These are phyloP conservation scores for Atrina japonica DNA, from an alignment of 2,888 invertebrate species.

Conservation along the genomic window DNA sequence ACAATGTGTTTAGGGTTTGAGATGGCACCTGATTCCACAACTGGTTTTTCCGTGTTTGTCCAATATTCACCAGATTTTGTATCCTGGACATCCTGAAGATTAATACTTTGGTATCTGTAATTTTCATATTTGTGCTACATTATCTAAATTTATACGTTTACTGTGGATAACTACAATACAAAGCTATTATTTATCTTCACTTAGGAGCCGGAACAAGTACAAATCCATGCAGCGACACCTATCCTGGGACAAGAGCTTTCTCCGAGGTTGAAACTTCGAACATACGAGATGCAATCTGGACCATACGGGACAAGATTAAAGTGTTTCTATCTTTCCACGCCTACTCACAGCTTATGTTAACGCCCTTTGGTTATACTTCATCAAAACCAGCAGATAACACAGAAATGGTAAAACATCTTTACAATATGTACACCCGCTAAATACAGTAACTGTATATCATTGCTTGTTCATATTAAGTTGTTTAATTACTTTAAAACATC, in stretches of 20 bases:
- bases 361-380: slow-evolving; percentile 52
- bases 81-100: too few relatives aligned
- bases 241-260: slow-evolving; percentile 41
- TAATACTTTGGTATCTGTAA: too few relatives aligned
- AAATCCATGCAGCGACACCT: slow-evolving; percentile 46
- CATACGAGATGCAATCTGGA: slow-evolving; percentile 2
- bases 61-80: too few relatives aligned
- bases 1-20: too few relatives aligned
- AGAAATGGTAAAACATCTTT: slow-evolving; percentile 53
- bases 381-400: slow-evolving; percentile 48
- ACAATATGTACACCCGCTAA: too few relatives aligned
- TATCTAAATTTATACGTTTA: background rate
- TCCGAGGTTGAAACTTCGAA: slow-evolving; percentile 42
- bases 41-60: too few relatives aligned
- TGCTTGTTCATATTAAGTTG: too few relatives aligned
- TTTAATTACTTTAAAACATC: too few relatives aligned
- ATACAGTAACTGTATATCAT: too few relatives aligned
- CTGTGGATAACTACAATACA: background rate
- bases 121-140: too few relatives aligned
- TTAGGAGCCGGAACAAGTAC: slow-evolving; percentile 38
- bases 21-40: too few relatives aligned
- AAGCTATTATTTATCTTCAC: background rate
- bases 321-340: slow-evolving; percentile 50
- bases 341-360: slow-evolving; percentile 58
- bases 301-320: background rate